Conservation (phyloP, 1,140 invertebrate genomes). For the Dolichoris vasculosae region DNA sequence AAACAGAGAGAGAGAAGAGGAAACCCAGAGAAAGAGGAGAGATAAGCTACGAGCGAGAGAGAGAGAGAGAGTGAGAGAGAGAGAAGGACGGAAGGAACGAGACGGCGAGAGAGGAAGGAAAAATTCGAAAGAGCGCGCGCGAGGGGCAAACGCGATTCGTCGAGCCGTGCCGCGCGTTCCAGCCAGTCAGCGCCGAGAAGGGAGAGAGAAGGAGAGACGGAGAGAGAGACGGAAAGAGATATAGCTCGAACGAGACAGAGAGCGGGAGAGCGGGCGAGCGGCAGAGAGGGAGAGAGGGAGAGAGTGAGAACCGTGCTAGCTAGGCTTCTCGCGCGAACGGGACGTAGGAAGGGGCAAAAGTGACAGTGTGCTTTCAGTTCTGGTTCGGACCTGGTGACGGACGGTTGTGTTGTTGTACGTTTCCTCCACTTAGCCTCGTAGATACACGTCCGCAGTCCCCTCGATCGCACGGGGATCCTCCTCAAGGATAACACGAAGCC, state of each 20-base stretch:
- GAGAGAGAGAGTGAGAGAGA: not conserved
- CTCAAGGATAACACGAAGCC: no score
- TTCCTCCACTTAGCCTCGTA: not conserved
- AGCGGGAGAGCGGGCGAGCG: not conserved
- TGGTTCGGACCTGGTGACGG: slow-evolving; percentile 53
- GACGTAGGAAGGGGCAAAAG: slow-evolving; percentile 54
- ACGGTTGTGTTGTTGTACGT: slow-evolving; percentile 37
- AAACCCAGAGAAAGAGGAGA: no score
- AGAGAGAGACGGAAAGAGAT: not conserved
- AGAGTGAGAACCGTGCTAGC: not conserved
- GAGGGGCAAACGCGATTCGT: slow-evolving; percentile 34
- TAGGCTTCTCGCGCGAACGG: not conserved
- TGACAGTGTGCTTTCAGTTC: slow-evolving; percentile 64
- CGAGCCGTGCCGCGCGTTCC: slow-evolving; percentile 54
- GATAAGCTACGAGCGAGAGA: not conserved
- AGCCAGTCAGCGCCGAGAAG: slow-evolving; percentile 56
- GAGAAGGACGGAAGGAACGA: not conserved
- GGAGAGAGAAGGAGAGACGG: not conserved
- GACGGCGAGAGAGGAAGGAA: not conserved
- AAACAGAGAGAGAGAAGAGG: no score
- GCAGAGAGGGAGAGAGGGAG: not conserved
- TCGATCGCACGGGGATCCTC: no score
- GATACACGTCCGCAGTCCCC: not conserved
- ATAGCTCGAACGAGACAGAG: not conserved
- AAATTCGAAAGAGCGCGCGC: slow-evolving; percentile 45